These are phyloP conservation scores for Genyomyrus donnyi DNA, from an alignment of 2,113 vertebrate genomes.

Conservation along the genomic window DNA sequence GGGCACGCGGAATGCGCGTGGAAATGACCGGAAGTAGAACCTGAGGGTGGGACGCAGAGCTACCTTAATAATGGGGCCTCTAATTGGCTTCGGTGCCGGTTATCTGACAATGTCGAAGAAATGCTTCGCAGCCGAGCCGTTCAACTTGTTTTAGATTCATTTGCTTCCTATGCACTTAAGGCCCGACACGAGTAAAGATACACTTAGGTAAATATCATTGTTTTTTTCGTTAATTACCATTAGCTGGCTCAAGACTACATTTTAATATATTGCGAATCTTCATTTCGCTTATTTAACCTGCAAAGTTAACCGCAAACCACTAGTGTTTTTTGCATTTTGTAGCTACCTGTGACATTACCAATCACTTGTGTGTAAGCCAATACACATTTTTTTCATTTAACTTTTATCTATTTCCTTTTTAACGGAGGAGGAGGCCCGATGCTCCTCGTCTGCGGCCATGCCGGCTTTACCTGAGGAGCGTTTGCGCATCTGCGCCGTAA, in stretches of 20 bases:
- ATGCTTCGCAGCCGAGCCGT: not conserved
- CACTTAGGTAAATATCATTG: not conserved
- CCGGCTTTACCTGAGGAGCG: conserved; percentile 28
- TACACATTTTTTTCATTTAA: not conserved
- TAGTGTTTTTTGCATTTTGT: not conserved
- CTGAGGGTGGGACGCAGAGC: not conserved
- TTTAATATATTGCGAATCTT: not conserved
- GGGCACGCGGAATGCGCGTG: not conserved
- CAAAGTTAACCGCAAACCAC: not conserved
- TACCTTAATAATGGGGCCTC: not conserved
- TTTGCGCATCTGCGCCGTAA: conserved; percentile 34
- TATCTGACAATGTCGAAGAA: too few species aligned
- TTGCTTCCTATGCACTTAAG: not conserved
- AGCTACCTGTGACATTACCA: not conserved
- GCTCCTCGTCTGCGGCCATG: conserved; percentile 15
- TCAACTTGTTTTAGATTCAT: not conserved
- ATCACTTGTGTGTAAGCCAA: not conserved
- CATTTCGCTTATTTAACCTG: not conserved
- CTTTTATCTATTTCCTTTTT: not conserved
- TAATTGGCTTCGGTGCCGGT: not conserved
- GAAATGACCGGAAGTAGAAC: conserved; percentile 13
- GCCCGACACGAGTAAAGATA: not conserved
- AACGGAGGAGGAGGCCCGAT: not conserved
- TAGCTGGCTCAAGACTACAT: not conserved
- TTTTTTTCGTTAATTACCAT: not conserved